phyloP scores from a whole-genome alignment of 2,888 invertebrate species.

The Mythimna albipuncta region DNA sequence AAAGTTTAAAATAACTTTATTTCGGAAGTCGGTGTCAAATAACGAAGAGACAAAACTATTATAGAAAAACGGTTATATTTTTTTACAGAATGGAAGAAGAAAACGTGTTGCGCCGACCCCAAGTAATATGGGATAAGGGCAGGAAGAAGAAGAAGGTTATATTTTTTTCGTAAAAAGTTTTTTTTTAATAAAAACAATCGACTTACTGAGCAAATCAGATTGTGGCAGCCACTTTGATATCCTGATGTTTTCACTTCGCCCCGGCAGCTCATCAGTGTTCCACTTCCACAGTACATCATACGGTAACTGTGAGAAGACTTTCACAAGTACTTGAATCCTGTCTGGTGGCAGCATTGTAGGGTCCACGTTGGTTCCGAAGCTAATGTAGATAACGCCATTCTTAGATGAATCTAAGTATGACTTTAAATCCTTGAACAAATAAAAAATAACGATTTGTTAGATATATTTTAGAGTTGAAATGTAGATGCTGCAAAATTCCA shows the following conservation, averaged over 20 bases:
- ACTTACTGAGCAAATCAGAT: conserved; percentile 64
- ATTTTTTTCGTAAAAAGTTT: too few species aligned
- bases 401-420: conserved; percentile 76
- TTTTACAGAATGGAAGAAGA: too few species aligned
- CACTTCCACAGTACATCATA: conserved; percentile 84
- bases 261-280: conserved; percentile 72
- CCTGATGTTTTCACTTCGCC: conserved; percentile 71
- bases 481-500: too few species aligned
- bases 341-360: conserved; percentile 70
- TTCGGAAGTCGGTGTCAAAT: too few species aligned
- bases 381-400: conserved; percentile 77
- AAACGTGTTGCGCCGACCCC: too few species aligned
- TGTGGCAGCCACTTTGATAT: conserved; percentile 80
- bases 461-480: neutral
- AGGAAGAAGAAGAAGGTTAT: too few species aligned
- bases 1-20: too few species aligned
- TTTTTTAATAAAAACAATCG: too few species aligned
- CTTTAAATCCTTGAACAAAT: conserved; percentile 66
- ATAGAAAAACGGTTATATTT: too few species aligned
- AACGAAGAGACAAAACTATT: too few species aligned
- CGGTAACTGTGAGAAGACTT: conserved; percentile 76
- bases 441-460: neutral
- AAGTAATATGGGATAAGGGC: too few species aligned
- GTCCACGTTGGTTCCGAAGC: conserved; percentile 79
- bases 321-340: conserved; percentile 68